These are phyloP conservation scores for Oplegnathus fasciatus DNA, from an alignment of 2,113 vertebrate genomes.

Conservation along the genomic window DNA sequence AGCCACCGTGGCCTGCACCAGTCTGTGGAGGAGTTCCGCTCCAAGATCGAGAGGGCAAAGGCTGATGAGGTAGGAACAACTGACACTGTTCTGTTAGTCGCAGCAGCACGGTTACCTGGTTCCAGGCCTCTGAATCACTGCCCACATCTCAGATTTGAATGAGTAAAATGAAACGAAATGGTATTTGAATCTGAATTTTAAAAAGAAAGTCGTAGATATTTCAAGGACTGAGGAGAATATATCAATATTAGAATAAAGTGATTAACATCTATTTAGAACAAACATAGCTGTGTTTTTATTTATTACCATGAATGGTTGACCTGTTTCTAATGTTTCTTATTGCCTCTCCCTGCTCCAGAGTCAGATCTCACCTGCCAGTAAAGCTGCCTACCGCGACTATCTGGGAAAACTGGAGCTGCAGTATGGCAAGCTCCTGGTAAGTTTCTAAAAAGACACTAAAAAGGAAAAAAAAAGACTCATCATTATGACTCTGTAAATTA, in stretches of 20 bases:
- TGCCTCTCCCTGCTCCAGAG: constrained; percentile 76
- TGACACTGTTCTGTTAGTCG: too few species aligned
- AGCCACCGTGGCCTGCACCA: constrained; percentile 93
- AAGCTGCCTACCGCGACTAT: constrained; percentile 89
- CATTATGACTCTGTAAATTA: not conserved
- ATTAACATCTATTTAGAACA: not conserved
- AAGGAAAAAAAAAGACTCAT: not conserved
- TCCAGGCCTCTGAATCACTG: too few species aligned
- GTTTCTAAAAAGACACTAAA: constrained; percentile 29
- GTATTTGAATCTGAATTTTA: not conserved
- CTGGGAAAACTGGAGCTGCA: constrained; percentile 92
- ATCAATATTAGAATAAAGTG: not conserved
- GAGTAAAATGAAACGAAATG: too few species aligned
- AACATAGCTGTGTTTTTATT: not conserved
- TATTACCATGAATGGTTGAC: not conserved
- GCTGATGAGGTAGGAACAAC: constrained; percentile 86
- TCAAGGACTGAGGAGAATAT: too few species aligned
- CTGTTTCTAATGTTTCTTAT: not conserved
- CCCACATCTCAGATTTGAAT: too few species aligned
- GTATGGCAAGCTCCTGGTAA: constrained; percentile 92
- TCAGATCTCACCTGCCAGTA: constrained; percentile 88
- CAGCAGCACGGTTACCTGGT: too few species aligned
- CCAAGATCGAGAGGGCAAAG: constrained; percentile 93
- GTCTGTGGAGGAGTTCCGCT: constrained; percentile 92
- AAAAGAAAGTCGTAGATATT: not conserved